Evolutionary conservation across 2,888 invertebrate species (phyloP).

Genomic region (Xylota sylvarum): DNA sequence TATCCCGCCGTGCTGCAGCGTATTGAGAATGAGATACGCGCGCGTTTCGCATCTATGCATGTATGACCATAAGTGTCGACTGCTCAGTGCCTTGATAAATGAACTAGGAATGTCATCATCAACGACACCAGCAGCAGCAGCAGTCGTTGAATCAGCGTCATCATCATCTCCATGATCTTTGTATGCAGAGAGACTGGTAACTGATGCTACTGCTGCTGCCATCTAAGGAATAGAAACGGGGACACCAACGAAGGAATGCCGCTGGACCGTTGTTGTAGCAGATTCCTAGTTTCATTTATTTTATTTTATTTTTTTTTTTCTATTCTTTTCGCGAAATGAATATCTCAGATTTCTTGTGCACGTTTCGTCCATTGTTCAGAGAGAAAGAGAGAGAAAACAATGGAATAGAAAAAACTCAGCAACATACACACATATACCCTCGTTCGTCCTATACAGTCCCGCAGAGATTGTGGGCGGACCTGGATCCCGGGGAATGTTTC

Average conservation of each 20-base stretch:
- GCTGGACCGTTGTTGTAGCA: slow-evolving; percentile 53
- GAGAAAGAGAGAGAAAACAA: background rate
- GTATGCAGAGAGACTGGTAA: slow-evolving; percentile 12
- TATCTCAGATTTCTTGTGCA: slow-evolving; percentile 70
- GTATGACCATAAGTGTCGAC: slow-evolving; percentile 39
- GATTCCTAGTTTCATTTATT: slow-evolving; percentile 35
- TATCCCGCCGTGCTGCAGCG: slow-evolving; percentile 15
- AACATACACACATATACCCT: slow-evolving; percentile 2
- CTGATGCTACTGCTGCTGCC: slow-evolving; percentile 6
- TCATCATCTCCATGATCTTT: slow-evolving; percentile 46
- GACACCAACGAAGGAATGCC: slow-evolving; percentile 50
- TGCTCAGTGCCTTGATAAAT: slow-evolving; percentile 58
- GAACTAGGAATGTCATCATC: slow-evolving; percentile 66
- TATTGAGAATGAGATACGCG: slow-evolving; percentile 15
- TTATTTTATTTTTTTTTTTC: background rate
- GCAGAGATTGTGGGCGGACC: slow-evolving; percentile 30
- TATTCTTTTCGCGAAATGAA: slow-evolving; percentile 64
- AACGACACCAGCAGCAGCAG: slow-evolving; percentile 36
- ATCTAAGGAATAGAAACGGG: slow-evolving; percentile 48
- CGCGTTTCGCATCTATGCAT: slow-evolving; percentile 6
- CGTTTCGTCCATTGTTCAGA: slow-evolving; percentile 58
- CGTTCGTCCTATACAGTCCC: slow-evolving; percentile 1
- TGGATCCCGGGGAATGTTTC: slow-evolving; percentile 59
- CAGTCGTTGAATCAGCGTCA: slow-evolving; percentile 34
- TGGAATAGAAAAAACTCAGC: slow-evolving; percentile 6